phyloP scores from a whole-genome alignment of 92 coral and sea anemone species.

The Phenganax marumi region DNA sequence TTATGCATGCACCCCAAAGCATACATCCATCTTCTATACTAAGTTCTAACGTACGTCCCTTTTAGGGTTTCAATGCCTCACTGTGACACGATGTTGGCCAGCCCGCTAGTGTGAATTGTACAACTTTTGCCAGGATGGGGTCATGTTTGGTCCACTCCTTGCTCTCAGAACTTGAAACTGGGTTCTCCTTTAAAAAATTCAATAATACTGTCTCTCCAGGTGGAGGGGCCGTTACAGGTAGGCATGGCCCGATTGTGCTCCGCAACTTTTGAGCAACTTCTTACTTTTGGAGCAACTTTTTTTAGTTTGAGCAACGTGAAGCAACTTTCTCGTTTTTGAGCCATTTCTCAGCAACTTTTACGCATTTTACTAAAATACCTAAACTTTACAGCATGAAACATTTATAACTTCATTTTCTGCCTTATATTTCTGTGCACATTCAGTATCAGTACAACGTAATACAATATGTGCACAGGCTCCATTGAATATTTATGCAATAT shows the following conservation, averaged over 20 bases:
- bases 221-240: no score
- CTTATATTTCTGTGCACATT: neutral
- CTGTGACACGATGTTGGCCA: constrained; percentile 37
- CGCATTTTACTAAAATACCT: neutral
- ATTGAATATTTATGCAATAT: no score
- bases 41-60: constrained; percentile 16
- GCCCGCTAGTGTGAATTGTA: constrained; percentile 26
- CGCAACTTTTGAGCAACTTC: neutral
- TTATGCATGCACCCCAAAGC: constrained; percentile 43
- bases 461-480: no score
- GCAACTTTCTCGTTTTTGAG: neutral
- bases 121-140: constrained; percentile 40
- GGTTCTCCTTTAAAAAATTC: no score
- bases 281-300: no score
- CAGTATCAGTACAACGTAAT: no score
- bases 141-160: constrained; percentile 31
- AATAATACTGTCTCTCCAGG: no score
- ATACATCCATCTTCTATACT: constrained; percentile 39
- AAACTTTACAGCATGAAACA: neutral
- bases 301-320: neutral
- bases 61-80: constrained; percentile 33
- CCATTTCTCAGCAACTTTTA: neutral
- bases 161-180: neutral
- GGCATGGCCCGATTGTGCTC: constrained; percentile 22
- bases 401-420: neutral